These are phyloP conservation scores for Zoroaster sp. DNA, from an alignment of 53 echinoderm and acorn worm species.

Conservation along the genomic window DNA sequence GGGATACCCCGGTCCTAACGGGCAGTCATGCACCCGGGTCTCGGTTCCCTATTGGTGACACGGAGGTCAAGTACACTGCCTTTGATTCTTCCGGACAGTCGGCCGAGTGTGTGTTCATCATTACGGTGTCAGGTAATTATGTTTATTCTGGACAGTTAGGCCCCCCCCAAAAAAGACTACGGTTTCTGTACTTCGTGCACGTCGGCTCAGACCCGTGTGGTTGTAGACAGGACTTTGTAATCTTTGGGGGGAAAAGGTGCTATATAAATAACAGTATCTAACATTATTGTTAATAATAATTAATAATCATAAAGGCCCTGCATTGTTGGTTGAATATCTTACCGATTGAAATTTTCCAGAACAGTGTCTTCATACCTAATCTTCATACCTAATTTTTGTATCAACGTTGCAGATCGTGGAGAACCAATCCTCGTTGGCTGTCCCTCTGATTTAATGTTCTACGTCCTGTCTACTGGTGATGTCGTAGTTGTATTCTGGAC, in stretches of 20 bases:
- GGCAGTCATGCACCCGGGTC: conserved; percentile 38
- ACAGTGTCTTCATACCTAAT: too few relatives aligned
- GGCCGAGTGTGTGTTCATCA: conserved; percentile 58
- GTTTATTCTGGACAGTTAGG: not conserved
- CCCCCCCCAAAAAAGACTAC: too few relatives aligned
- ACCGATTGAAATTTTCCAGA: too few relatives aligned
- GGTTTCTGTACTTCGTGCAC: too few relatives aligned
- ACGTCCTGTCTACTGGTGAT: conserved; percentile 1
- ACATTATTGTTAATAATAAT: too few relatives aligned
- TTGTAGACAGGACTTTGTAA: too few relatives aligned
- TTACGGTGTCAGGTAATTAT: conserved; percentile 71
- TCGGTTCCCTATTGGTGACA: conserved; percentile 47
- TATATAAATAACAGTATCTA: too few relatives aligned
- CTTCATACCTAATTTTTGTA: not conserved
- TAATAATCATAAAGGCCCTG: too few relatives aligned
- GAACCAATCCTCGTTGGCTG: conserved; percentile 55
- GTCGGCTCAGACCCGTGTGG: too few relatives aligned
- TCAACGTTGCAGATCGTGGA: not conserved
- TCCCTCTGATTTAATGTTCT: not conserved
- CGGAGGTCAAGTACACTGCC: conserved; percentile 44
- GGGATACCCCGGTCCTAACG: not conserved
- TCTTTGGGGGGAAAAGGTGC: too few relatives aligned
- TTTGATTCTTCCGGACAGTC: conserved; percentile 50
- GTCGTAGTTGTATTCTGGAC: conserved; percentile 50
- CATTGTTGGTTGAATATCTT: too few relatives aligned